Conservation (phyloP, 2,113 vertebrate species). For the Alces alces region DNA sequence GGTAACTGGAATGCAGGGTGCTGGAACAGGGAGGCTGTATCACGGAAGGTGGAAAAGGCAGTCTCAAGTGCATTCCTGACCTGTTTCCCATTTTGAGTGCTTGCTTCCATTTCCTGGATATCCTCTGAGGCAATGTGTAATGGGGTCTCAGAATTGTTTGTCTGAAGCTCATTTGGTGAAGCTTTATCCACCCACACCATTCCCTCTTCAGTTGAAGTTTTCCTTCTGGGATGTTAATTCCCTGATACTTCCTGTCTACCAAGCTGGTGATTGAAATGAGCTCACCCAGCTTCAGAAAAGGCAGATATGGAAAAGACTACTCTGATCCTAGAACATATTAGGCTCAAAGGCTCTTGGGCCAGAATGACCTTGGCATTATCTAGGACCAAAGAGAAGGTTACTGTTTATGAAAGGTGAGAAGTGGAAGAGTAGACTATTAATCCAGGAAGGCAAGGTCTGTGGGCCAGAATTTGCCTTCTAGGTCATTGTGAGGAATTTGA, state of each 20-base stretch:
- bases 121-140: not conserved
- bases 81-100: not conserved
- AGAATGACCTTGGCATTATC: not conserved
- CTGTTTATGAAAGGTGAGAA: not conserved
- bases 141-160: not conserved
- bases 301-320: not conserved
- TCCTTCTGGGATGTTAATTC: not conserved
- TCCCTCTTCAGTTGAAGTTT: not conserved
- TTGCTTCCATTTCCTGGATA: not conserved
- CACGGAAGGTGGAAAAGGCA: not conserved
- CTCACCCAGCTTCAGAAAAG: not conserved
- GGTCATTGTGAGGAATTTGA: not conserved
- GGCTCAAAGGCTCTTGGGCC: not conserved
- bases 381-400: not conserved
- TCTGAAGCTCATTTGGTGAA: not conserved
- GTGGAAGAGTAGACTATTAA: not conserved
- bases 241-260: not conserved
- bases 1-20: not conserved
- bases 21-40: not conserved
- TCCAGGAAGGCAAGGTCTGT: not conserved
- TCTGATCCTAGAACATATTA: not conserved
- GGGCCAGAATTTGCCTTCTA: not conserved
- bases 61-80: not conserved
- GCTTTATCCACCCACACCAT: not conserved
- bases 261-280: not conserved